A percentile compares a stretch with the other conserved stretches of the same genome.
Evolutionary conservation across 2,888 invertebrate genomes (phyloP).

Genomic region (Cataglyphis altisquamis): DNA sequence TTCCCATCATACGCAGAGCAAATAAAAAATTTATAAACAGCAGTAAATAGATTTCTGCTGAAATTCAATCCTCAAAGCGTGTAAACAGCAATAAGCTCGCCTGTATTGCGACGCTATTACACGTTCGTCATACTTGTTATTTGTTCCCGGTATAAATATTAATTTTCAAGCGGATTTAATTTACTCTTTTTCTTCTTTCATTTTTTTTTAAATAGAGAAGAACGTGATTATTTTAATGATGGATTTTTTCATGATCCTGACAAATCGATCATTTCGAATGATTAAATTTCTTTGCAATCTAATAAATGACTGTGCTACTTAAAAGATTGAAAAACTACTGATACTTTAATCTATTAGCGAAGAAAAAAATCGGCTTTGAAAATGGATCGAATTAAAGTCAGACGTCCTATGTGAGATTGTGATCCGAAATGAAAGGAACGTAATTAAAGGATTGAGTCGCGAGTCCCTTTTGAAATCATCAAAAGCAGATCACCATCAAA

Average conservation of each 20-base stretch:
- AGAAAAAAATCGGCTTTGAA: background rate
- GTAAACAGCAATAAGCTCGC: constrained; percentile 15
- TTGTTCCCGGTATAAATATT: background rate
- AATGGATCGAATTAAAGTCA: constrained; percentile 21
- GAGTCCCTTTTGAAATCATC: background rate
- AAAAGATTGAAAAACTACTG: background rate
- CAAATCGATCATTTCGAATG: background rate
- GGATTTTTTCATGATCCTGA: background rate
- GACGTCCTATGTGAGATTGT: background rate
- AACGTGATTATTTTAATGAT: background rate
- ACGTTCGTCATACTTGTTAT: background rate
- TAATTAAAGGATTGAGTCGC: constrained; percentile 28
- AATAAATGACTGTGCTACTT: background rate
- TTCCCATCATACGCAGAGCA: background rate
- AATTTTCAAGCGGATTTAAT: constrained; percentile 6
- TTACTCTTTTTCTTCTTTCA: background rate
- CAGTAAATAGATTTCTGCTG: constrained; percentile 5
- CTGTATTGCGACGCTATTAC: background rate
- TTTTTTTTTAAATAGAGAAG: background rate
- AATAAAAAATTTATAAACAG: constrained; percentile 19
- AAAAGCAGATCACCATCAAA: constrained; percentile 12
- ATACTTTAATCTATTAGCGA: background rate
- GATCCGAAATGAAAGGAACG: background rate
- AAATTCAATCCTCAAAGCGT: constrained; percentile 24
- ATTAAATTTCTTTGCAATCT: background rate